These are phyloP conservation scores for Ryuthela nishihirai DNA, from an alignment of 2,888 invertebrate genomes.

Conservation along the genomic window DNA sequence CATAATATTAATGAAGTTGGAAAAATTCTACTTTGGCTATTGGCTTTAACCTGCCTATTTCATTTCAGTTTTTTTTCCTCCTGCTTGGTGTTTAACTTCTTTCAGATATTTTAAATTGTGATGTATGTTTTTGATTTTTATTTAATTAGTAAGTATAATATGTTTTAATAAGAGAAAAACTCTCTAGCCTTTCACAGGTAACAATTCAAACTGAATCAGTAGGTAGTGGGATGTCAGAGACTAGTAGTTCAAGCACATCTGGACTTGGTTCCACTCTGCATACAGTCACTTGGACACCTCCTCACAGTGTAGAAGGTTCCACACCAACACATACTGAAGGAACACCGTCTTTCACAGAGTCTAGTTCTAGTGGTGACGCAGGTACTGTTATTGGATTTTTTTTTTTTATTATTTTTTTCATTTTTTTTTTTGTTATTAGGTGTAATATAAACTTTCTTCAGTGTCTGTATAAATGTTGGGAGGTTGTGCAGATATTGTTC, in stretches of 20 bases:
- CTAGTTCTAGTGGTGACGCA: conserved; percentile 65
- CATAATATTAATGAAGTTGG: too few species aligned
- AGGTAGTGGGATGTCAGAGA: conserved; percentile 42
- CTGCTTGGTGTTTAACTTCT: too few species aligned
- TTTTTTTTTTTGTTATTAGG: background rate
- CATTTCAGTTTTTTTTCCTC: too few species aligned
- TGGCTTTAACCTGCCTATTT: too few species aligned
- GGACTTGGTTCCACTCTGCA: conserved; percentile 41
- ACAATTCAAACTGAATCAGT: conserved; percentile 43
- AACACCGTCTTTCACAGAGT: conserved; percentile 95
- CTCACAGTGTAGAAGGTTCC: conserved; percentile 50
- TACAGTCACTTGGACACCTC: conserved; percentile 48
- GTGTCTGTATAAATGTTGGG: too few species aligned
- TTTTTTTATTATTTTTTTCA: background rate
- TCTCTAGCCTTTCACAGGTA: conserved; percentile 41
- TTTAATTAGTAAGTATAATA: too few species aligned
- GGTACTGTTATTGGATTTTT: conserved; percentile 32
- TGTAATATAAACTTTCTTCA: too few species aligned
- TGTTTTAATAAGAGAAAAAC: too few species aligned
- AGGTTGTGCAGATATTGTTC: too few species aligned
- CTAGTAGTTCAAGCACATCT: conserved; percentile 44
- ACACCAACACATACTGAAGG: conserved; percentile 99
- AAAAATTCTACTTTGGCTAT: too few species aligned
- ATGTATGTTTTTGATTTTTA: too few species aligned
- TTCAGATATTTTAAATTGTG: too few species aligned